A percentile compares a stretch with the other conserved stretches of the same genome.
Evolutionary conservation across 2,888 invertebrate genomes (phyloP).

Genomic region (Yponomeuta plumbellus): DNA sequence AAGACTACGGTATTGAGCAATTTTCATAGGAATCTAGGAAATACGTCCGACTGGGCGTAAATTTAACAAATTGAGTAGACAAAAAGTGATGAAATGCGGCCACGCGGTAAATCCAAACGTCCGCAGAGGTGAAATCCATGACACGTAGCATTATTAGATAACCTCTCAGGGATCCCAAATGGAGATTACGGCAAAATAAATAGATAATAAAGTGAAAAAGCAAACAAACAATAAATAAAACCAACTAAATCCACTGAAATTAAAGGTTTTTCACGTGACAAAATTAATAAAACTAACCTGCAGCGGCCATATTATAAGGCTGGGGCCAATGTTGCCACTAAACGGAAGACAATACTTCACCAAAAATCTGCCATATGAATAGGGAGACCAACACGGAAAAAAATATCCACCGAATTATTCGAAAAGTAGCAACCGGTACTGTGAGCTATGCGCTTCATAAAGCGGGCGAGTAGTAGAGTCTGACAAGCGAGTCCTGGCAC

Average conservation of each 20-base stretch:
- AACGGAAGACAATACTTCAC: conserved; percentile 24
- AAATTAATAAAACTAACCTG: conserved; percentile 80
- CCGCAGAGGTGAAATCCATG: conserved; percentile 71
- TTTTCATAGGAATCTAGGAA: not conserved
- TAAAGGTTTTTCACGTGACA: conserved; percentile 66
- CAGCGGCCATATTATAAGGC: conserved; percentile 83
- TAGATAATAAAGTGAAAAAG: conserved; percentile 16
- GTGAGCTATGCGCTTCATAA: too few species aligned
- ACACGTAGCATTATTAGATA: conserved; percentile 73
- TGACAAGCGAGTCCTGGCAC: too few species aligned
- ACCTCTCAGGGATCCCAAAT: conserved; percentile 33
- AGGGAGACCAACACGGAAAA: not conserved
- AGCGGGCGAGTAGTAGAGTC: too few species aligned
- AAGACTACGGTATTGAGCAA: not conserved
- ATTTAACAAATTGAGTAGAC: conserved; percentile 30
- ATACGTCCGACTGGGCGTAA: not conserved
- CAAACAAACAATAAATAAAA: conserved; percentile 24
- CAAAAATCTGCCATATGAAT: not conserved
- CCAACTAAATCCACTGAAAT: conserved; percentile 33
- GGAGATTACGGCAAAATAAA: conserved; percentile 14
- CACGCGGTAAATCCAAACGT: conserved; percentile 76
- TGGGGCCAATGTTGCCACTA: conserved; percentile 68
- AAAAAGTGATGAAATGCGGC: conserved; percentile 64
- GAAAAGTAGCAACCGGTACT: not conserved
- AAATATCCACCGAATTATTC: not conserved